phyloP scores from a whole-genome alignment of 2,888 invertebrate genomes.

The Chaetoderma sp. region DNA sequence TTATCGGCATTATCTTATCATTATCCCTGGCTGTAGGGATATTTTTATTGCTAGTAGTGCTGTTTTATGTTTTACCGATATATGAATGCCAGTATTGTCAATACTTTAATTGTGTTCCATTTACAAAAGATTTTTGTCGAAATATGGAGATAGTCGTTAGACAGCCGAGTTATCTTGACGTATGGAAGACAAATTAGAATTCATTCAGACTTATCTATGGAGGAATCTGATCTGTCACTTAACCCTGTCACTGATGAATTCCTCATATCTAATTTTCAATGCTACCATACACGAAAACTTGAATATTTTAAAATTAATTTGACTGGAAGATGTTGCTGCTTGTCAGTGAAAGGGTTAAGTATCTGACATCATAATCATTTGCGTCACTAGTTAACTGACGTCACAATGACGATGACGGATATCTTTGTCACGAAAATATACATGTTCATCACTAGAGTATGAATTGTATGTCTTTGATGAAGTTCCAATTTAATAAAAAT shows the following conservation, averaged over 20 bases:
- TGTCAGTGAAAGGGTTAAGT: no score
- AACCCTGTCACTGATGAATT: no score
- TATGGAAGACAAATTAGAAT: no score
- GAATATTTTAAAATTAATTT: no score
- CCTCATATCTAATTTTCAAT: no score
- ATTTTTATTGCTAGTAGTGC: slow-evolving; percentile 80
- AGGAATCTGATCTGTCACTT: neutral
- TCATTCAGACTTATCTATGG: neutral
- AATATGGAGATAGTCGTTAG: slow-evolving; percentile 71
- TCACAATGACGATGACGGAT: neutral
- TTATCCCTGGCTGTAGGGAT: slow-evolving; percentile 78
- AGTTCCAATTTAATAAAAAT: no score
- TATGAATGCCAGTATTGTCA: slow-evolving; percentile 89
- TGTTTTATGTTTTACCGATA: slow-evolving; percentile 89
- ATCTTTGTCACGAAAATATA: neutral
- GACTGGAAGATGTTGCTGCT: no score
- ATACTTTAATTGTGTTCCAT: slow-evolving; percentile 89
- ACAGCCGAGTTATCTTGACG: no score
- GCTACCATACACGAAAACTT: no score
- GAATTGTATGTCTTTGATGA: no score
- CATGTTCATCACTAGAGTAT: neutral
- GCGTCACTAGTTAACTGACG: no score
- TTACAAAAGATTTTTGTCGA: slow-evolving; percentile 89
- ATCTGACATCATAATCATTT: no score
- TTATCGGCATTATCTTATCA: slow-evolving; percentile 79